Percentiles rank a stretch among this genome's conserved stretches.
Evolutionary conservation across 2,888 invertebrate species (phyloP).

Genomic region (Nephrotoma flavescens): DNA sequence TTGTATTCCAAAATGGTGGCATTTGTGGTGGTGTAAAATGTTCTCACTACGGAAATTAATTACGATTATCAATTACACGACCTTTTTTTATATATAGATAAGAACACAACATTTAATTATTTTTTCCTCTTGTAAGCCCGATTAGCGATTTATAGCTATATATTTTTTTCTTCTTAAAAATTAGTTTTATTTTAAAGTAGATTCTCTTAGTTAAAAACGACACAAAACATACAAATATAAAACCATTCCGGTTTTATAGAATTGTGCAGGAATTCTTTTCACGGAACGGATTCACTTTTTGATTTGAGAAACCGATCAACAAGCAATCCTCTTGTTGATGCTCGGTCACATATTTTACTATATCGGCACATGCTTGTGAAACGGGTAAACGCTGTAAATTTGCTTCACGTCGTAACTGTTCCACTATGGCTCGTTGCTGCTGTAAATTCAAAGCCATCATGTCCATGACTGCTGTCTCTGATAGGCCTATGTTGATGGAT

Average conservation of each 20-base stretch:
- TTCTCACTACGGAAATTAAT: background rate
- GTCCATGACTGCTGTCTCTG: constrained; percentile 80
- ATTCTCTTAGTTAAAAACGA: background rate
- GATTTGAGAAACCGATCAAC: constrained; percentile 83
- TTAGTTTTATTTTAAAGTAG: background rate
- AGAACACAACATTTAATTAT: background rate
- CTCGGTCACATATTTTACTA: constrained; percentile 79
- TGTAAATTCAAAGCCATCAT: constrained; percentile 77
- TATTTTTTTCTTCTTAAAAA: background rate
- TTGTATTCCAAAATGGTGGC: background rate
- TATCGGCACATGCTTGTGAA: constrained; percentile 82
- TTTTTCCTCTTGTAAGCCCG: background rate
- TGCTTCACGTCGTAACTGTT: constrained; percentile 84
- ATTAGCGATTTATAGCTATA: background rate
- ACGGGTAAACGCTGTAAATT: constrained; percentile 73
- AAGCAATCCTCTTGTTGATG: constrained; percentile 89
- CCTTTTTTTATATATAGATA: background rate
- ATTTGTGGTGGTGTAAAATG: background rate
- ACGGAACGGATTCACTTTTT: constrained; percentile 89
- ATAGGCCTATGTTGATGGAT: constrained; percentile 63
- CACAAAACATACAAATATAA: background rate
- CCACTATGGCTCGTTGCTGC: constrained; percentile 80
- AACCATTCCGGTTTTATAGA: constrained; percentile 40
- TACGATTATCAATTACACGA: background rate
- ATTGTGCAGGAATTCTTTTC: constrained; percentile 82